phyloP scores from a whole-genome alignment of 2,113 vertebrate species.

The Oncorhynchus mykiss region DNA sequence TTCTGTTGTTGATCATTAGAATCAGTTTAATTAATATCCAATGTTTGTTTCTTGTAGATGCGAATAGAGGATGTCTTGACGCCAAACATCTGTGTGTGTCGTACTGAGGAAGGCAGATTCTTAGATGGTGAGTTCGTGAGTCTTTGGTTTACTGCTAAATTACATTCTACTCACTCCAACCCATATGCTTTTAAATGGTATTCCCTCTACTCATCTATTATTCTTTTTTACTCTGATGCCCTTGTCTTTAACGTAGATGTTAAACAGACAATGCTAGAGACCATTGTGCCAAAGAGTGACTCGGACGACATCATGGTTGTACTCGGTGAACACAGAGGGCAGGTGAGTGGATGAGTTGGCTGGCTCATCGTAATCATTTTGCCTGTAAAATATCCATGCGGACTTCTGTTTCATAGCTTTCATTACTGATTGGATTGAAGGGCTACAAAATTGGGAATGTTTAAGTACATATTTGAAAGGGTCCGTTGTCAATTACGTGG shows the following conservation, averaged over 20 bases:
- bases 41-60: slow-evolving; percentile 70
- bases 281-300: slow-evolving; percentile 81
- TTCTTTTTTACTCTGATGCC: too few relatives aligned
- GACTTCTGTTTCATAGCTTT: too few relatives aligned
- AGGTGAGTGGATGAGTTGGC: slow-evolving; percentile 65
- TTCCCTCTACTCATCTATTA: background rate
- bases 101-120: slow-evolving; percentile 82
- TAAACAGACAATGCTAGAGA: slow-evolving; percentile 84
- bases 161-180: too few relatives aligned
- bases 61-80: slow-evolving; percentile 84
- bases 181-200: too few relatives aligned
- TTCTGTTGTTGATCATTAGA: background rate
- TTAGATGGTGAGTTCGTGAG: slow-evolving; percentile 76
- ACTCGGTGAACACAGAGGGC: slow-evolving; percentile 78
- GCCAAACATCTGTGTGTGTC: slow-evolving; percentile 80
- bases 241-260: slow-evolving; percentile 65
- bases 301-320: slow-evolving; percentile 81
- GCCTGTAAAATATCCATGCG: too few relatives aligned
- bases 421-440: too few relatives aligned
- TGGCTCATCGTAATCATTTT: background rate
- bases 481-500: background rate
- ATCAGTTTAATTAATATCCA: background rate
- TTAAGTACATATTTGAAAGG: background rate
- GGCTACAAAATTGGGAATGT: too few relatives aligned
- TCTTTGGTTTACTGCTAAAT: background rate